A percentile compares a stretch with the other conserved stretches of the same genome.
Conservation (phyloP, 2,797 vertebrate species). For the Kryptolebias ocellatus region DNA sequence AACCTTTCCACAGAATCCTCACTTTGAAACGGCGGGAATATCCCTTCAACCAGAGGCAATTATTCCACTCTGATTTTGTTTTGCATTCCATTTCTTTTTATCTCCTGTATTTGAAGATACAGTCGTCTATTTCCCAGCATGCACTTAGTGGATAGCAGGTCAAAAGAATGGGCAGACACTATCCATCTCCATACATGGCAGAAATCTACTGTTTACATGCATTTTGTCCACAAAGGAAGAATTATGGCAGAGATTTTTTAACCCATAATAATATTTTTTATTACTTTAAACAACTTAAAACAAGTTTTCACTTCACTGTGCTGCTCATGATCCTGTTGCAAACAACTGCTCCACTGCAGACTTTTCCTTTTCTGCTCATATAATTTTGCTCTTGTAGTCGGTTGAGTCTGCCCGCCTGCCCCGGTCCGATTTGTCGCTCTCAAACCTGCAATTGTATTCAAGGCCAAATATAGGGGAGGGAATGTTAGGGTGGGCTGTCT, state of each 20-base stretch:
- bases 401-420: constrained; percentile 62
- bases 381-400: constrained; percentile 67
- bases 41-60: too few relatives aligned
- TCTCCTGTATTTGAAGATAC: too few relatives aligned
- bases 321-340: neutral
- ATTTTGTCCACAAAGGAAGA: neutral
- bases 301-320: neutral
- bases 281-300: neutral
- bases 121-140: constrained; percentile 11
- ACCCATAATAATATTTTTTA: neutral
- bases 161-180: neutral
- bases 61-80: too few relatives aligned
- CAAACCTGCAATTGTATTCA: constrained; percentile 89
- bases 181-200: neutral
- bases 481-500: constrained; percentile 83
- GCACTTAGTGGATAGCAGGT: neutral
- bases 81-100: too few relatives aligned
- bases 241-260: neutral
- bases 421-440: constrained; percentile 80
- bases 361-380: constrained; percentile 39
- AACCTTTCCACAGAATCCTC: too few relatives aligned
- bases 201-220: neutral
- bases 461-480: constrained; percentile 85
- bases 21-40: too few relatives aligned
- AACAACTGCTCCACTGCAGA: constrained; percentile 21